phyloP scores from a whole-genome alignment of 2,888 invertebrate genomes.

The Oligia fasciuncula region DNA sequence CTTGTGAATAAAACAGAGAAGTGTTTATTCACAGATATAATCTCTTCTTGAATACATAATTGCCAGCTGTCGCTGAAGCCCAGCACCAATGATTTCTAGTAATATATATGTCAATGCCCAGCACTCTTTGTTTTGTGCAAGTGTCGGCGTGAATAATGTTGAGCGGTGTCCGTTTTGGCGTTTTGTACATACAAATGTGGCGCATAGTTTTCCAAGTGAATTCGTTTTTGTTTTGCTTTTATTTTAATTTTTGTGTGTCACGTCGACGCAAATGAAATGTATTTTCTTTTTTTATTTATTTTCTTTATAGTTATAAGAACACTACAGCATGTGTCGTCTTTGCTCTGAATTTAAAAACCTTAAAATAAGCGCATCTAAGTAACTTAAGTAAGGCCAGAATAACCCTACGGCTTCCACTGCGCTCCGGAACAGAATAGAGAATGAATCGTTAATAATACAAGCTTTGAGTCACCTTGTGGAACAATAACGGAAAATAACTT shows the following conservation, averaged over 20 bases:
- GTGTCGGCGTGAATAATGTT: neutral
- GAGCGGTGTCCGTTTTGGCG: neutral
- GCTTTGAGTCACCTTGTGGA: neutral
- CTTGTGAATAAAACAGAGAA: neutral
- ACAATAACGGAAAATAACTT: slow-evolving; percentile 12
- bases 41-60: neutral
- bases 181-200: neutral
- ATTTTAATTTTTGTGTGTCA: neutral
- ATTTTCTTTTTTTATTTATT: neutral
- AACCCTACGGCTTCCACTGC: neutral
- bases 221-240: neutral
- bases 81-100: too few species aligned
- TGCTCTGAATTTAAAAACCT: neutral
- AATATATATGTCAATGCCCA: too few species aligned
- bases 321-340: neutral
- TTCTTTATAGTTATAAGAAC: neutral
- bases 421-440: too few species aligned
- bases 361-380: neutral
- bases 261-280: neutral
- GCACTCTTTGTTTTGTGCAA: neutral
- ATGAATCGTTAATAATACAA: too few species aligned
- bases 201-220: neutral
- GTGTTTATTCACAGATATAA: neutral
- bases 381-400: neutral
- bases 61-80: neutral